Evolutionary conservation across 2,888 invertebrate genomes (phyloP).

Genomic region (Unio pictorum): DNA sequence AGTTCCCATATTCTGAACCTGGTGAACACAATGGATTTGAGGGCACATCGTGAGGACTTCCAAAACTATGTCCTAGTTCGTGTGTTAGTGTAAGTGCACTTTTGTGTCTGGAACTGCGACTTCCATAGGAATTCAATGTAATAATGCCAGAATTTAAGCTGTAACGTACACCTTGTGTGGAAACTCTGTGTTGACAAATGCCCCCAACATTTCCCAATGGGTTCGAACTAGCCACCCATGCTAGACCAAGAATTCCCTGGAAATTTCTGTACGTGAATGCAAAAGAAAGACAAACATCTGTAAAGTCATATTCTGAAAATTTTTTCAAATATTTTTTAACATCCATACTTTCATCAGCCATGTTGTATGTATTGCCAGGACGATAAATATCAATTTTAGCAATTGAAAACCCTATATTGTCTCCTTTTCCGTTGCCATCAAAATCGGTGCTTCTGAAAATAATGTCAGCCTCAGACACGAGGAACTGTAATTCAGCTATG

Average conservation of each 20-base stretch:
- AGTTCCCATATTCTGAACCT: conserved; percentile 46
- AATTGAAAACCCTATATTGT: conserved; percentile 63
- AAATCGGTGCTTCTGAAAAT: conserved; percentile 65
- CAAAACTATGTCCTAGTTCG: conserved; percentile 65
- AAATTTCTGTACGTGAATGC: conserved; percentile 58
- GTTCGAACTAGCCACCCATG: conserved; percentile 56
- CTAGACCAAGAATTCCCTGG: conserved; percentile 52
- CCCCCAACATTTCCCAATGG: conserved; percentile 49
- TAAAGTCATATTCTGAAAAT: conserved; percentile 53
- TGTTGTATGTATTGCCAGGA: conserved; percentile 22
- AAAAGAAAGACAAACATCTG: conserved; percentile 47
- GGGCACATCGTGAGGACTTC: conserved; percentile 53
- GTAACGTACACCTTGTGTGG: conserved; percentile 11
- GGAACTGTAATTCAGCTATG: conserved; percentile 50
- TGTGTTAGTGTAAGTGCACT: conserved; percentile 50
- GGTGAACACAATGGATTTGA: conserved; percentile 35
- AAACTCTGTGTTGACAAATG: conserved; percentile 49
- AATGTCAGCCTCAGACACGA: conserved; percentile 55
- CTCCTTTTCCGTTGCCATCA: conserved; percentile 58
- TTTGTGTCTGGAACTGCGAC: conserved; percentile 37
- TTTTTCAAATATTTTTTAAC: conserved; percentile 43
- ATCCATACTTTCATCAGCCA: conserved; percentile 20
- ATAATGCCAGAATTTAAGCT: conserved; percentile 57
- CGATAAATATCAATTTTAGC: conserved; percentile 48
- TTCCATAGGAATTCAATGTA: conserved; percentile 39